These are phyloP conservation scores for Mus musculus DNA, from an alignment of 2,113 vertebrate species.

Conservation along the genomic window GRCm39 chr1:169185501-169186000, in stretches of 20 bases:
- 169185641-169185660: neutral
- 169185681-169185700: neutral
- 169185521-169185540: conserved; percentile 74
- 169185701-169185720: neutral
- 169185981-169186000: neutral
- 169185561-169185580: neutral
- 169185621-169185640: neutral
- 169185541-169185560: conserved; percentile 68
- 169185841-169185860: too few species aligned
- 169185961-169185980: too few species aligned
- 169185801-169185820: neutral
- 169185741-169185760: neutral
- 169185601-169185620: conserved; percentile 47
- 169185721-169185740: neutral
- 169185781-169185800: neutral
- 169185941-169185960: neutral
- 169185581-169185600: neutral
- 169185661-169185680: neutral
- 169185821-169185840: neutral
- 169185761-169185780: neutral
- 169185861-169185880: neutral
- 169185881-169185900: neutral
- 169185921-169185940: neutral
- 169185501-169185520: conserved; percentile 32
- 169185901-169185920: neutral